These are phyloP conservation scores for Hycleus phaleratus DNA, from an alignment of 1,140 invertebrate genomes.

Conservation along the genomic window DNA sequence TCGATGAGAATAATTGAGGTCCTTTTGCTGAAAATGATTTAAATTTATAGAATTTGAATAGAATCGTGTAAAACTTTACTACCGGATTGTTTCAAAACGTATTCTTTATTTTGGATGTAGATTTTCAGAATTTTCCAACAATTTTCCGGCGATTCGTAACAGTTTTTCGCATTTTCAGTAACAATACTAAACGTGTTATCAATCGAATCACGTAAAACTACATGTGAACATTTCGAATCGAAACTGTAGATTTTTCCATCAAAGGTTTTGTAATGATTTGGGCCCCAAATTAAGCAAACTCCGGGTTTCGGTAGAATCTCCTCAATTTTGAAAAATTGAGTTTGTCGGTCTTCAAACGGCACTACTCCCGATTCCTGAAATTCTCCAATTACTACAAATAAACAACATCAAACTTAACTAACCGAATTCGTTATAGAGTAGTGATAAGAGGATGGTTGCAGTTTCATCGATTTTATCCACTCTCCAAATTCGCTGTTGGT, in stretches of 20 bases:
- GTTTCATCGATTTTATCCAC: constrained; percentile 6
- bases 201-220: constrained; percentile 54
- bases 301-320: constrained; percentile 45
- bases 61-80: too few species aligned
- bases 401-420: neutral
- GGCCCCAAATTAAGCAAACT: constrained; percentile 70
- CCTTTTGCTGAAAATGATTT: constrained; percentile 29
- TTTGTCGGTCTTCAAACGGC: constrained; percentile 34
- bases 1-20: constrained; percentile 47
- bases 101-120: constrained; percentile 61
- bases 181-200: constrained; percentile 60
- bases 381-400: too few species aligned
- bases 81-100: constrained; percentile 47
- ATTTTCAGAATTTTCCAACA: constrained; percentile 46
- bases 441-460: too few species aligned
- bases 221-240: constrained; percentile 55
- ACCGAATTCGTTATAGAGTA: too few species aligned
- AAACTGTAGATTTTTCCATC: constrained; percentile 62
- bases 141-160: constrained; percentile 23
- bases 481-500: constrained; percentile 1
- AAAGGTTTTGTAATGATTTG: constrained; percentile 76
- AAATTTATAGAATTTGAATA: too few species aligned
- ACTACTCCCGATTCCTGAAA: constrained; percentile 10
- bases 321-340: too few species aligned
- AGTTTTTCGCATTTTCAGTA: constrained; percentile 48